phyloP scores from a whole-genome alignment of 2,888 invertebrate genomes.

The Lasioglossum marginatum region DNA sequence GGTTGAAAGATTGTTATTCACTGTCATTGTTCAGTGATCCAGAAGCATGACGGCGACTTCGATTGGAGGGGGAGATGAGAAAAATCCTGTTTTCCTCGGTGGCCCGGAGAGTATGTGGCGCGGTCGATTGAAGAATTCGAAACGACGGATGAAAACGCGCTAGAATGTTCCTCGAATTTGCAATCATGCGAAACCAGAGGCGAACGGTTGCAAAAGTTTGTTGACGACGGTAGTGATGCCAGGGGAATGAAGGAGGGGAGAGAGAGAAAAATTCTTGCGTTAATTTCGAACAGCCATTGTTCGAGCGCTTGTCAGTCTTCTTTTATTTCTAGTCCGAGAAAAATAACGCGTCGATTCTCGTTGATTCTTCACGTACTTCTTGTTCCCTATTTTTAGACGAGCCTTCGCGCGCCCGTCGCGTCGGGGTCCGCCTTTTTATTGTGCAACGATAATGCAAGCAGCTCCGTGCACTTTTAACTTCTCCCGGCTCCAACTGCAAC shows the following conservation, averaged over 20 bases:
- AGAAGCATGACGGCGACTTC: slow-evolving; percentile 25
- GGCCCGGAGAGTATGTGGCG: not conserved
- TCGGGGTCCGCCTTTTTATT: slow-evolving; percentile 17
- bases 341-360: slow-evolving; percentile 58
- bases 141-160: slow-evolving; percentile 21
- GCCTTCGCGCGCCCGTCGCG: slow-evolving; percentile 25
- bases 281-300: slow-evolving; percentile 45
- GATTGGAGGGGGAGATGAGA: not conserved
- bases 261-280: slow-evolving; percentile 9
- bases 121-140: slow-evolving; percentile 31
- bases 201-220: not conserved
- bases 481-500: slow-evolving; percentile 9
- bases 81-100: not conserved
- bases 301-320: slow-evolving; percentile 55
- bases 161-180: slow-evolving; percentile 47
- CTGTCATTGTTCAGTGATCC: slow-evolving; percentile 3
- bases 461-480: slow-evolving; percentile 12
- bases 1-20: not conserved
- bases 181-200: slow-evolving; percentile 53
- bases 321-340: slow-evolving; percentile 60
- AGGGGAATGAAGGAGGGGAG: not conserved
- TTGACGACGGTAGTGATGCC: not conserved
- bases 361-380: slow-evolving; percentile 57
- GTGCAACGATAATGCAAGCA: slow-evolving; percentile 46
- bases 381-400: slow-evolving; percentile 66